phyloP scores from a whole-genome alignment of 2,797 vertebrate species.

The Lacerta agilis region DNA sequence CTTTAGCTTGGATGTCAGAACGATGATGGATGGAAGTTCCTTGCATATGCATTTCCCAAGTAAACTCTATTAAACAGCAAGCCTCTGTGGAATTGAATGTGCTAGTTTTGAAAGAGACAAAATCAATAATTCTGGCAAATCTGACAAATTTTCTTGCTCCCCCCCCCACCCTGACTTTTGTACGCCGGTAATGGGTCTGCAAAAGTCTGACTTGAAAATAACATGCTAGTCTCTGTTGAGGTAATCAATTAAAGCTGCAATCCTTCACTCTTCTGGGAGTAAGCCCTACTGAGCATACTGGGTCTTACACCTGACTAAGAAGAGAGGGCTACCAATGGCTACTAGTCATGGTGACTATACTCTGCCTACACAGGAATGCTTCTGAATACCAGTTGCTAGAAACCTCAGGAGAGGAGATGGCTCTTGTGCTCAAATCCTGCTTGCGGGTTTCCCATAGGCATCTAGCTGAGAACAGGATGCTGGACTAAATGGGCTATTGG shows the following conservation, averaged over 20 bases:
- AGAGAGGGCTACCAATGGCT: too few species aligned
- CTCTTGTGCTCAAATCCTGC: too few species aligned
- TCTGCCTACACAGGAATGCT: too few species aligned
- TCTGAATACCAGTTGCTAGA: too few species aligned
- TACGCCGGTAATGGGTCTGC: background rate
- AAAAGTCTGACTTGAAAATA: background rate
- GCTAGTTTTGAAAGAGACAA: constrained; percentile 23
- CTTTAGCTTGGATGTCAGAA: constrained; percentile 8
- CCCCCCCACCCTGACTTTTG: background rate
- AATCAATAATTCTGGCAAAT: constrained; percentile 40
- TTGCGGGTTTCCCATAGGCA: too few species aligned
- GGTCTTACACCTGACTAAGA: background rate
- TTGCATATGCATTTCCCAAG: background rate
- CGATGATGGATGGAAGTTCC: background rate
- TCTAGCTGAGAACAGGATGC: too few species aligned
- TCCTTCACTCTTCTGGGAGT: background rate
- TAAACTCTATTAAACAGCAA: constrained; percentile 28
- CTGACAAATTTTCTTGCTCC: constrained; percentile 45
- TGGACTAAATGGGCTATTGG: too few species aligned
- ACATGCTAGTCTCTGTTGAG: background rate
- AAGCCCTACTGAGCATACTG: background rate
- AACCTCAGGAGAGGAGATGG: too few species aligned
- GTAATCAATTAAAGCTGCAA: background rate
- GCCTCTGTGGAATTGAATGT: constrained; percentile 16
- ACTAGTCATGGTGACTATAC: too few species aligned